Evolutionary conservation across 2,888 invertebrate genomes (phyloP), one percentile per base, ranked within the genome.

Genomic region (Andrena chrysosceles): DNA sequence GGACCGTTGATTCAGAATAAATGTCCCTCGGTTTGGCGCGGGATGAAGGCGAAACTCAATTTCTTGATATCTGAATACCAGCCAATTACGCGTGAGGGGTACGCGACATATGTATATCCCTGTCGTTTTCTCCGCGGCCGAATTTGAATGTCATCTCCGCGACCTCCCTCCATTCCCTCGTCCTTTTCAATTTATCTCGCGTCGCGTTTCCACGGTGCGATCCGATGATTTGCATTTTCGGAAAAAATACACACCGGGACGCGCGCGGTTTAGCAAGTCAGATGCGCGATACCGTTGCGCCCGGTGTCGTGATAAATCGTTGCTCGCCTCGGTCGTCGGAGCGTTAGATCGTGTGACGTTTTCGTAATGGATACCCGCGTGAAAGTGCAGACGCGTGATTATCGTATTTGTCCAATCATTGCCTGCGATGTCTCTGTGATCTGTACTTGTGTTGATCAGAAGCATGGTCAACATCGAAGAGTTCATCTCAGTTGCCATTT

Each of bases 111-210:
- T 89, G 89, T 90, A 90, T 92, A 93, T 92, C 91, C 92, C 91
- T 90, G 91, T 92, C 92, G 91, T 92, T 92, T 92, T 90, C 89
- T 85, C 87, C 85, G 83, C 84, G 86, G 84, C 69, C 88, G 89
- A 92, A 92, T 93, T 93, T 92, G 90, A 93, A 92, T 92, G 93
- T 92, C 93, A 92, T 93, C 91, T 92, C 81, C 83, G 89, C 42
- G 42, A 16, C 86, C 70, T 63, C 87, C 84, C 77, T 8, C 54
- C 54, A 1, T 0, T 0, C 20, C 70, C 67, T 85, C 86, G 85
- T 90, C 88, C 86, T 89, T 90, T 89, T 90, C 93, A 91, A 93
- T 93, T 93, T 93, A 93, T 93, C 91, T 90, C 85, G 75, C 77
- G 82, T 73, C 76, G 83, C 54, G 68, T 69, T 83, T 78, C 71